Evolutionary conservation across 2,113 vertebrate species (phyloP), one percentile per base, ranked within the genome.

Genomic region (Neoarius graeffei): DNA sequence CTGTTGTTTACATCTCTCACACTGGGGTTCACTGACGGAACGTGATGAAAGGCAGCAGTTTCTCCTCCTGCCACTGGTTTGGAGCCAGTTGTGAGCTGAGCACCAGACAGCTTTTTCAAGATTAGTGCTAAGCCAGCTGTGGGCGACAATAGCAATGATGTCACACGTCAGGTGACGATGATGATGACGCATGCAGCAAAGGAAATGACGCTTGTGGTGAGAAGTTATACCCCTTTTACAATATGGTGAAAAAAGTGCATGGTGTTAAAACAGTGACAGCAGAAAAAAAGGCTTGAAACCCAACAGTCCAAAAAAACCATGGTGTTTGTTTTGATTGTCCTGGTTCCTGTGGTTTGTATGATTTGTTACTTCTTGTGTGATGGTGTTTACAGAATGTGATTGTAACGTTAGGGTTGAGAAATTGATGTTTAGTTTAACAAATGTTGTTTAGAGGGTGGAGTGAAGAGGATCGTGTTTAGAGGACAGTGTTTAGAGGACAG

Each of bases 1-100:
- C 56, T 71, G 27, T 67, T 66, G 48, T 80, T 79, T 80, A 27
- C 30, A 13, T 20, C 54, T 69, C 62, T 30, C 64, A 6, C 2
- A 9, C 76, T n/a, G 30, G 9, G 42, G 76, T 25, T 64, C 23
- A 35, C 64, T 81, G 76, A 62, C 15, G 10, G 64, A 23, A 50
- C 7, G 10, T 56, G 80, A 74, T 83, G 69, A 74, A 60, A 81
- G 67, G 35, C 64, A 71, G 84, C 64, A n/a, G 48, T 74, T 74
- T 74, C 9, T 30, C 67, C 57, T 66, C 48, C 88, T 76, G 84
- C 7, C 4, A 48, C 48, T 74, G 56, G 25, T 57, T 79, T 20
- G 76, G 73, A 73, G 69, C 35, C 42, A 66, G 81, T 50, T 3
- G 66, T 54, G 19, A 71, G 42, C 30, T 14, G 84, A 85, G 20